Percentiles rank a stretch among this genome's conserved stretches.
Conservation (phyloP, 2,888 invertebrate species). For the Watsonalla binaria region DNA sequence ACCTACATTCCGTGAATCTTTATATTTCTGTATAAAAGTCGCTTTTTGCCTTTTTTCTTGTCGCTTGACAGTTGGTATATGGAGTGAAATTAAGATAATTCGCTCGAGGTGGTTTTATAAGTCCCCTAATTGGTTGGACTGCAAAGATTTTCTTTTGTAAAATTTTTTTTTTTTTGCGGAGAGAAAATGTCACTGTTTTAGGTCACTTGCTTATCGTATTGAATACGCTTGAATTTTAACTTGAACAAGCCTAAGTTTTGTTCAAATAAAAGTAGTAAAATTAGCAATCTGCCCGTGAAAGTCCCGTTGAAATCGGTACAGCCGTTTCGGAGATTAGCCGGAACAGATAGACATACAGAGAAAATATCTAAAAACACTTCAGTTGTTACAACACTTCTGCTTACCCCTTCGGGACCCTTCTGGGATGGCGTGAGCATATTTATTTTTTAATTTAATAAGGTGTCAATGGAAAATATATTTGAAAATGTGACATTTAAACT, state of each 20-base stretch:
- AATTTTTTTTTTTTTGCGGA: slow-evolving; percentile 15
- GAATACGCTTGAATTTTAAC: background rate
- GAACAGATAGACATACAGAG: too few species aligned
- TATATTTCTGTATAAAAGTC: slow-evolving; percentile 26
- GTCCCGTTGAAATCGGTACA: too few species aligned
- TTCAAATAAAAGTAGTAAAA: background rate
- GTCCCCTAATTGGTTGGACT: slow-evolving; percentile 47
- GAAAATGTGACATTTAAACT: too few species aligned
- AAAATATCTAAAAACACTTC: too few species aligned
- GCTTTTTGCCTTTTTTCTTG: slow-evolving; percentile 45
- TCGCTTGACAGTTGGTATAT: slow-evolving; percentile 76
- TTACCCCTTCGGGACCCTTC: too few species aligned
- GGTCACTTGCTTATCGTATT: background rate
- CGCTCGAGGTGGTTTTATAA: slow-evolving; percentile 55
- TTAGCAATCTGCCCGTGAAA: background rate
- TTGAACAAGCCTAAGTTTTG: too few species aligned
- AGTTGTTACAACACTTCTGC: too few species aligned
- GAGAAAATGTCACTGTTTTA: slow-evolving; percentile 6
- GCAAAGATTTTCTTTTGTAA: slow-evolving; percentile 17
- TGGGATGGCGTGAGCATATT: too few species aligned
- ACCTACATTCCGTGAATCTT: too few species aligned
- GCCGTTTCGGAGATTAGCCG: too few species aligned
- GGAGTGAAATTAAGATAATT: slow-evolving; percentile 73
- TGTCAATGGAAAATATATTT: too few species aligned
- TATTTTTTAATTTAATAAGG: too few species aligned